Evolutionary conservation across 1,140 invertebrate genomes (phyloP).

Genomic region (Camponotus pennsylvanicus): DNA sequence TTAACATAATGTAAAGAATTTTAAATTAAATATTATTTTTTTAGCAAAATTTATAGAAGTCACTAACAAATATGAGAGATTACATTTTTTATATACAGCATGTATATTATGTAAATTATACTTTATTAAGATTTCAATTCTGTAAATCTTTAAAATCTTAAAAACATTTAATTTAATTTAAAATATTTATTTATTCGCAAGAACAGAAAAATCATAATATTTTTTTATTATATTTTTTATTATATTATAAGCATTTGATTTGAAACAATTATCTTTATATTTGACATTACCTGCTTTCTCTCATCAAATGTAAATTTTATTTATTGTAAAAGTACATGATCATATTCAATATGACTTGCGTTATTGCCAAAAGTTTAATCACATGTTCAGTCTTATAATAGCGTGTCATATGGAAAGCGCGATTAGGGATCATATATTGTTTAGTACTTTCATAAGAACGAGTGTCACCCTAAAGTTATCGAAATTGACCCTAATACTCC

Average conservation of each 20-base stretch:
- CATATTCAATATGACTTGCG: neutral
- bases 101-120: no score
- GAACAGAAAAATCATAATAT: no score
- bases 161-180: no score
- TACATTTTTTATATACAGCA: no score
- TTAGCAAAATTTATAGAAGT: no score
- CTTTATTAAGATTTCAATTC: no score
- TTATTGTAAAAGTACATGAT: conserved; percentile 8
- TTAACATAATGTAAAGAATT: neutral
- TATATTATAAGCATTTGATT: conserved; percentile 5
- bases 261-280: conserved; percentile 4
- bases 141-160: no score
- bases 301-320: neutral
- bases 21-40: no score
- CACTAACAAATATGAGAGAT: no score
- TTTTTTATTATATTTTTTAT: no score
- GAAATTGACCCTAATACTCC: conserved; percentile 52
- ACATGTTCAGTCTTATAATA: conserved; percentile 13
- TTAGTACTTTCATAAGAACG: conserved; percentile 50
- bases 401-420: neutral
- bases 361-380: neutral
- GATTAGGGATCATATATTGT: conserved; percentile 22
- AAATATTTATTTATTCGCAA: no score
- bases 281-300: neutral
- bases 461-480: conserved; percentile 2